A percentile compares a stretch with the other conserved stretches of the same genome.
phyloP scores from a whole-genome alignment of 2,888 invertebrate genomes.

The Lepetodrilus schrolli region DNA sequence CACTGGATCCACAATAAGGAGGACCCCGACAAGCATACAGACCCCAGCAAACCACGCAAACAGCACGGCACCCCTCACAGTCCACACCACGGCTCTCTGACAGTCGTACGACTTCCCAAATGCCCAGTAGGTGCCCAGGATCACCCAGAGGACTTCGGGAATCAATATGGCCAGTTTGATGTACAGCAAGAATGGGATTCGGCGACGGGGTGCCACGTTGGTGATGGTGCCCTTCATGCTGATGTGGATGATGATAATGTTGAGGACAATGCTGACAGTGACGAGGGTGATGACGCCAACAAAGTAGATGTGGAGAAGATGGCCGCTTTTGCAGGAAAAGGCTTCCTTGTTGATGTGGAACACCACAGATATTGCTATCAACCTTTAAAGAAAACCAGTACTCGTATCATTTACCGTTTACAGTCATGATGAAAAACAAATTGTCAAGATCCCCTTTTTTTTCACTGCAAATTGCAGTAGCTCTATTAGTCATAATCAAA shows the following conservation, averaged over 20 bases:
- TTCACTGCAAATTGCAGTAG: too few relatives aligned
- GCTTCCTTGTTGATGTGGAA: slow-evolving; percentile 80
- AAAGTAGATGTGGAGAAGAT: slow-evolving; percentile 83
- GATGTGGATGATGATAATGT: slow-evolving; percentile 65
- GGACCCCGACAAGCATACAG: slow-evolving; percentile 82
- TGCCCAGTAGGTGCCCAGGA: slow-evolving; percentile 88
- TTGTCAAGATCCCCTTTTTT: too few relatives aligned
- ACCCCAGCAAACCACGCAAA: slow-evolving; percentile 88
- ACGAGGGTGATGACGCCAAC: slow-evolving; percentile 78
- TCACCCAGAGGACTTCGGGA: slow-evolving; percentile 86
- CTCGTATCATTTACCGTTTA: too few relatives aligned
- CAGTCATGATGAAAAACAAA: too few relatives aligned
- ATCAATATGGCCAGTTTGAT: slow-evolving; percentile 84
- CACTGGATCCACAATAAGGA: slow-evolving; percentile 88
- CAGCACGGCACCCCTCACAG: slow-evolving; percentile 81
- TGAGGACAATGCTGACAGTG: slow-evolving; percentile 71
- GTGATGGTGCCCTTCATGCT: slow-evolving; percentile 84
- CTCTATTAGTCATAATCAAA: too few relatives aligned
- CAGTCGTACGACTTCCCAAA: slow-evolving; percentile 75
- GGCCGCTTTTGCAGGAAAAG: slow-evolving; percentile 83
- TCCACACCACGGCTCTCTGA: slow-evolving; percentile 56
- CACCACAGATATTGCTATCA: slow-evolving; percentile 81
- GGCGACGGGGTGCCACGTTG: slow-evolving; percentile 82
- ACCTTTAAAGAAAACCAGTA: slow-evolving; percentile 77
- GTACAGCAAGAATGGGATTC: slow-evolving; percentile 83